Percentiles rank a stretch among this genome's conserved stretches.
phyloP scores from a whole-genome alignment of 2,113 vertebrate species.

The Oreochromis spilurus region DNA sequence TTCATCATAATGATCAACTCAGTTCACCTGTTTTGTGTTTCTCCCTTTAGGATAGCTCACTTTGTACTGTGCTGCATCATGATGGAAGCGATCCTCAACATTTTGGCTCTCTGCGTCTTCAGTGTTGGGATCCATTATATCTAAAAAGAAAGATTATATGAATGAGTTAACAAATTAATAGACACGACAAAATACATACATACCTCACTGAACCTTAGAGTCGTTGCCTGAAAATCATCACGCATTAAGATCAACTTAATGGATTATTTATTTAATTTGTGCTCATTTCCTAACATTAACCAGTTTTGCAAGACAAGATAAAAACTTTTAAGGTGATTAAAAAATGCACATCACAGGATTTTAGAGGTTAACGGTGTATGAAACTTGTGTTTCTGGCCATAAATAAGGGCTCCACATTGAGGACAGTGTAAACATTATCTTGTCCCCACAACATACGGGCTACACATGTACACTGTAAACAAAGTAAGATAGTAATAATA shows the following conservation, averaged over 20 bases:
- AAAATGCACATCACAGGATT: not conserved
- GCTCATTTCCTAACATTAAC: not conserved
- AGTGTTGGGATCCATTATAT: constrained; percentile 83
- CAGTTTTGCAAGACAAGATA: not conserved
- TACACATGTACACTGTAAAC: not conserved
- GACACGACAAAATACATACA: not conserved
- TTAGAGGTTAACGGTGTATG: not conserved
- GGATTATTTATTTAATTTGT: not conserved
- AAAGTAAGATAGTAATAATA: not conserved
- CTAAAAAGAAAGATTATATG: constrained; percentile 39
- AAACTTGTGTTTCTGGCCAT: not conserved
- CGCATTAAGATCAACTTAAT: not conserved
- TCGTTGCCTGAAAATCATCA: not conserved
- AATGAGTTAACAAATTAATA: not conserved
- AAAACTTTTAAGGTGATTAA: not conserved
- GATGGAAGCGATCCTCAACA: constrained; percentile 50
- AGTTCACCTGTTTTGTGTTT: constrained; percentile 56
- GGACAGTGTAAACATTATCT: not conserved
- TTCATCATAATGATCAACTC: not conserved
- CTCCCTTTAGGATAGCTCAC: constrained; percentile 73
- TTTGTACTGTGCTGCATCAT: constrained; percentile 74
- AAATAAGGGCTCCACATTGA: not conserved
- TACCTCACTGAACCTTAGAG: not conserved
- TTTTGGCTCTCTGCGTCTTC: constrained; percentile 69
- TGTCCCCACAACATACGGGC: not conserved